A percentile compares a stretch with the other conserved stretches of the same genome.
Conservation (phyloP, 2,888 invertebrate genomes). For the Folsomia manolachei region DNA sequence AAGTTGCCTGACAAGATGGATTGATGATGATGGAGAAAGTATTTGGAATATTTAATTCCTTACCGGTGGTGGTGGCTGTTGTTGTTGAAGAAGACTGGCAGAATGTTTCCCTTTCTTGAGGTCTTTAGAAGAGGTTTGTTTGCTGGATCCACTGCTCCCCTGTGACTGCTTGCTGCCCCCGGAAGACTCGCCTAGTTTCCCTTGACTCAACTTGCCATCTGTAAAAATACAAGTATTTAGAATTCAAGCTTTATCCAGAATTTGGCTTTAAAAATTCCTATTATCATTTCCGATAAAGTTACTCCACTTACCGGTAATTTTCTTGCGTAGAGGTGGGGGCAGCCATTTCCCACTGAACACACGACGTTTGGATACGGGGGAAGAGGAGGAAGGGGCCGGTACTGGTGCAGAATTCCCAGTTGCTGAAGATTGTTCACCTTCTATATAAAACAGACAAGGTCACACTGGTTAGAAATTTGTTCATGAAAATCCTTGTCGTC, state of each 20-base stretch:
- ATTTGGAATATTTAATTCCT: no score
- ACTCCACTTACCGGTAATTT: conserved; percentile 16
- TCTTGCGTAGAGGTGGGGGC: conserved; percentile 70
- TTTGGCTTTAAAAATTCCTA: no score
- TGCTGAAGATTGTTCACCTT: conserved; percentile 59
- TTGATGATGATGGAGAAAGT: not conserved
- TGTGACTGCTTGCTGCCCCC: conserved; percentile 1
- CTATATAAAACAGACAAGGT: no score
- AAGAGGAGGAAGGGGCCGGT: conserved; percentile 68
- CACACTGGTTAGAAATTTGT: no score
- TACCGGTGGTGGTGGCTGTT: not conserved
- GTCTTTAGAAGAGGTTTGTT: not conserved
- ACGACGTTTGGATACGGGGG: conserved; percentile 79
- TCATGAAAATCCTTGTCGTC: no score
- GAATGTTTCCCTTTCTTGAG: not conserved
- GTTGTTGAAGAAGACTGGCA: not conserved
- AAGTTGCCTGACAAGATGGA: not conserved
- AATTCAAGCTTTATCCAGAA: no score
- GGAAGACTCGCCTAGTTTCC: conserved; percentile 25
- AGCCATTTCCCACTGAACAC: conserved; percentile 88
- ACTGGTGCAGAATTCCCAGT: conserved; percentile 60
- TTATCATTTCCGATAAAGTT: conserved; percentile 20
- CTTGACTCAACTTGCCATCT: conserved; percentile 20
- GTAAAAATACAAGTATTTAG: no score
- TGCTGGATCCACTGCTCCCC: not conserved